phyloP scores from a whole-genome alignment of 2,888 invertebrate species.

The Dysmachus trigonus region DNA sequence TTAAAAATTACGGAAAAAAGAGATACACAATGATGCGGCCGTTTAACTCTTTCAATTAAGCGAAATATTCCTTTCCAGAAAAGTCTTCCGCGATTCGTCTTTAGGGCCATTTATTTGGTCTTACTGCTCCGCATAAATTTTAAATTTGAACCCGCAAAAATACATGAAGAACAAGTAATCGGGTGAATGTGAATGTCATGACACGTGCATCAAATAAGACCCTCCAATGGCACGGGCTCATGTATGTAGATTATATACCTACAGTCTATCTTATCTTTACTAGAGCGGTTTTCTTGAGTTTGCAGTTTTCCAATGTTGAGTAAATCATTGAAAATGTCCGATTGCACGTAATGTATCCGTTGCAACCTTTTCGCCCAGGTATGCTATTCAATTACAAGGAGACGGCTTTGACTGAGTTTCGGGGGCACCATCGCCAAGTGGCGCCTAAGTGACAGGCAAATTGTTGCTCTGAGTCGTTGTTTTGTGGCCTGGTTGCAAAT shows the following conservation, averaged over 20 bases:
- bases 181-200: not conserved
- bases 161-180: not conserved
- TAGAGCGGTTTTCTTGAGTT: not conserved
- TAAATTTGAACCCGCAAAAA: not conserved
- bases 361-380: too few species aligned
- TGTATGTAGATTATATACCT: too few species aligned
- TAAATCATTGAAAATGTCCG: not conserved
- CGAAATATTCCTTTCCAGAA: not conserved
- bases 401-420: not conserved
- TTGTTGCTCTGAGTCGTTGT: not conserved
- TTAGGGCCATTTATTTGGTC: not conserved
- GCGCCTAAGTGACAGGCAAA: constrained; percentile 3
- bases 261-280: not conserved
- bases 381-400: not conserved
- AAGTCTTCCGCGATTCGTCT: not conserved
- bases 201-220: not conserved
- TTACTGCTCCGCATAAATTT: not conserved
- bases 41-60: not conserved
- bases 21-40: not conserved
- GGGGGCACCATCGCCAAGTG: not conserved
- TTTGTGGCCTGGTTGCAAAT: not conserved
- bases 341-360: too few species aligned
- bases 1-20: not conserved
- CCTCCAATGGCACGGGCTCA: too few species aligned
- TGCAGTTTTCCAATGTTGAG: not conserved